Evolutionary conservation across 2,888 invertebrate genomes (phyloP).

Genomic region (Odiellus spinosus): DNA sequence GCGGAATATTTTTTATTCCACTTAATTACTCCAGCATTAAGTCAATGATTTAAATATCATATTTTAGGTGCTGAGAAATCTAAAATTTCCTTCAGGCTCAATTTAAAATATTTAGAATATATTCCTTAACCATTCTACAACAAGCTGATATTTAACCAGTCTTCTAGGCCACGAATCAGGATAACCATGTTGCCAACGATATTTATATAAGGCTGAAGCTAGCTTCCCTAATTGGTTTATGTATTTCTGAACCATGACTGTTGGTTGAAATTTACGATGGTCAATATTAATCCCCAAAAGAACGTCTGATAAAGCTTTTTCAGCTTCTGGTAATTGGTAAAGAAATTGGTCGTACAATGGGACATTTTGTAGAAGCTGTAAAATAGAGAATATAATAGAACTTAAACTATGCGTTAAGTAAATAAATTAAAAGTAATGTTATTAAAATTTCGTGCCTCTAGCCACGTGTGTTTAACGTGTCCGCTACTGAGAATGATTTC

Average conservation of each 20-base stretch:
- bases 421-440: not conserved
- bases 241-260: slow-evolving; percentile 70
- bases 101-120: slow-evolving; percentile 23
- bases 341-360: slow-evolving; percentile 47
- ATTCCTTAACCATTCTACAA: slow-evolving; percentile 65
- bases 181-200: slow-evolving; percentile 45
- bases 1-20: no score
- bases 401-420: not conserved
- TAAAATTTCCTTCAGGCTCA: not conserved
- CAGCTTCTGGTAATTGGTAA: slow-evolving; percentile 59
- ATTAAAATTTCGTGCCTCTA: slow-evolving; percentile 48
- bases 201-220: slow-evolving; percentile 68
- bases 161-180: slow-evolving; percentile 55
- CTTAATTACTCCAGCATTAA: no score
- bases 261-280: slow-evolving; percentile 69
- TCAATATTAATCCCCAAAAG: slow-evolving; percentile 63
- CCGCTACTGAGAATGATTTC: slow-evolving; percentile 78
- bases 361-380: slow-evolving; percentile 62
- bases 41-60: no score
- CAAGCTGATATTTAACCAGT: slow-evolving; percentile 59
- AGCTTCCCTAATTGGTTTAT: slow-evolving; percentile 65
- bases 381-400: not conserved
- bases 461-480: slow-evolving; percentile 84
- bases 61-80: no score
- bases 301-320: slow-evolving; percentile 65